Evolutionary conservation across 2,113 vertebrate species (phyloP), one percentile per base, ranked within the genome.

Genomic region (Prunella fulvescens): DNA sequence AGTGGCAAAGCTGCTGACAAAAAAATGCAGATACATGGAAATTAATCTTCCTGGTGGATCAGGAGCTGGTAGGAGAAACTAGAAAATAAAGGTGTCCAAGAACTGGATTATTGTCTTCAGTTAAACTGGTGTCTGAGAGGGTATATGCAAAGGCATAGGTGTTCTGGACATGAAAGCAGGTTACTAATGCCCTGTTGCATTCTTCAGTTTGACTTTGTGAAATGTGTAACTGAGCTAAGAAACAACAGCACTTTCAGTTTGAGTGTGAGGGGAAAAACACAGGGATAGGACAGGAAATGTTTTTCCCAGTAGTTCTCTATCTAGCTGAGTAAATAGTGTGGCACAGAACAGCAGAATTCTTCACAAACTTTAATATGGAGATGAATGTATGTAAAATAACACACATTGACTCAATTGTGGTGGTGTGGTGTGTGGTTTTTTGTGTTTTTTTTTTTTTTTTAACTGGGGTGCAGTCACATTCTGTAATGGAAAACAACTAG

Each of bases 241-340:
- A 83, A 22, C 20, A 39, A 2, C 7, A 3, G 2, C 12, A 37
- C 12, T 66, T 70, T 57, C 37, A 73, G 15, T 66, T 39, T 62
- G 25, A 35, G 58, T 1, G 0, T 12, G 28, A 26, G 19, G 42
- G 31, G 20, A 4, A 77, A 39, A 48, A 57, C 45, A 40, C 0
- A 0, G n/a, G 29, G 33, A 10, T 0, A 1, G 35, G 17, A 10
- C 0, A 1, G 50, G 19, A 42, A 48, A 35, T 58, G 8, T 25
- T 80, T 69, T 54, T 51, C 8, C 13, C 4, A 6, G 53, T 24
- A 40, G 39, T 77, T 83, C 42, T 79, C 6, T 62, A 11, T 81
- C 15, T 48, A 22, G 48, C 37, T 85, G 42, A 18, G 47, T 81
- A 51, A 82, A 62, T 31, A 66, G 23, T 7, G 7, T 44, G 91